These are phyloP conservation scores for Cyphomyrmex costatus DNA, from an alignment of 1,140 invertebrate genomes.

Conservation along the genomic window DNA sequence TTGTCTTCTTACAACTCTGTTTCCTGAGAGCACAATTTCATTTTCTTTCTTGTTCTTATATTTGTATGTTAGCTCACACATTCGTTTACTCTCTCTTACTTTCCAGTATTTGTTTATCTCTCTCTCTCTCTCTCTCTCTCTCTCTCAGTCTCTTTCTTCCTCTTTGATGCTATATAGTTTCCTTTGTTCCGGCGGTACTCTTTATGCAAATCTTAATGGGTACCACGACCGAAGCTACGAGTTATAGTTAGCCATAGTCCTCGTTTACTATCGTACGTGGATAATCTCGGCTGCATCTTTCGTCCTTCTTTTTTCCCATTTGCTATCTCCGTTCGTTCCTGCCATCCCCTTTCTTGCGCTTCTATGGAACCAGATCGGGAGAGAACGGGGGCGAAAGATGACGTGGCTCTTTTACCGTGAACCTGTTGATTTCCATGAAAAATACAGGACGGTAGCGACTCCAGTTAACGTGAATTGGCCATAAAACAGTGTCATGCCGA, in stretches of 20 bases:
- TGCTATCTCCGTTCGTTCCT: background rate
- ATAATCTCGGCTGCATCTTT: constrained; percentile 67
- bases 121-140: too few species aligned
- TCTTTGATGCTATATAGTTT: background rate
- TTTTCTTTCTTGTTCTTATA: background rate
- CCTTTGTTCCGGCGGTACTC: constrained; percentile 39
- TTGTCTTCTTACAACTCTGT: background rate
- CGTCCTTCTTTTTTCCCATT: constrained; percentile 1
- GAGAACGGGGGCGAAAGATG: constrained; percentile 62
- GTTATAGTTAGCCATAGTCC: constrained; percentile 72
- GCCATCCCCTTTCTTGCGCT: background rate
- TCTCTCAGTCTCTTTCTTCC: background rate
- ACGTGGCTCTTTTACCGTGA: constrained; percentile 68
- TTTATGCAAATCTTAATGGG: constrained; percentile 82
- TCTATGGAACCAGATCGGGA: constrained; percentile 14
- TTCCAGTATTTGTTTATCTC: background rate
- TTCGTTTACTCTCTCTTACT: background rate
- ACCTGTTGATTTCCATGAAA: constrained; percentile 75
- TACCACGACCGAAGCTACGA: constrained; percentile 75
- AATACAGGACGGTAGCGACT: constrained; percentile 65
- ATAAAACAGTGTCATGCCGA: constrained; percentile 61
- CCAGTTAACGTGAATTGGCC: constrained; percentile 10
- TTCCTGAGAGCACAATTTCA: constrained; percentile 13
- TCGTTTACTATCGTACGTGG: constrained; percentile 73
- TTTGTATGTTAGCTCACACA: constrained; percentile 26